Conservation (phyloP, 2,888 invertebrate species). For the Drosophila histrio region DNA sequence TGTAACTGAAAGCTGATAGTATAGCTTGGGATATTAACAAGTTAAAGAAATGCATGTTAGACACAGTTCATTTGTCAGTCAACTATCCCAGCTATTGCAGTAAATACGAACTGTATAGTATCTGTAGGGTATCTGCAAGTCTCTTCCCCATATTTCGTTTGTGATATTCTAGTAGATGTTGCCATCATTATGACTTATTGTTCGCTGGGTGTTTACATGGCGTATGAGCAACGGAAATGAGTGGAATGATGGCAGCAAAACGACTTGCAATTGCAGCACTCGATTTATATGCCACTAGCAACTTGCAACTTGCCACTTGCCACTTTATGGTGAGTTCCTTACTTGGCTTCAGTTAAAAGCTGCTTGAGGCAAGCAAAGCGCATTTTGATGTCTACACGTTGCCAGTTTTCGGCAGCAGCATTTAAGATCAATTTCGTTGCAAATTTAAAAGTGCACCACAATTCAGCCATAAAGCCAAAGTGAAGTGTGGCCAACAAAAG, state of each 20-base stretch:
- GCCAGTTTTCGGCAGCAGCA: slow-evolving; percentile 44
- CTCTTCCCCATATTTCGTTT: background rate
- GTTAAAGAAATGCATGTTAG: background rate
- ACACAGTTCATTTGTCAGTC: no score
- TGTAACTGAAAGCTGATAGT: background rate
- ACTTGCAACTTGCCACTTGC: slow-evolving; percentile 31
- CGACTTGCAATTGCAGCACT: slow-evolving; percentile 34
- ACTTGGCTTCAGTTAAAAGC: slow-evolving; percentile 9
- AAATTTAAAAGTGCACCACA: slow-evolving; percentile 67
- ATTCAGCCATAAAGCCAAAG: slow-evolving; percentile 51
- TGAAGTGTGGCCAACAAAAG: background rate
- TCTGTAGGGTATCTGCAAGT: slow-evolving; percentile 2
- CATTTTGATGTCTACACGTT: slow-evolving; percentile 66
- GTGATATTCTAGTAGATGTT: background rate
- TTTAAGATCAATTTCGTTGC: slow-evolving; percentile 73
- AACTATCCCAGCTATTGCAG: no score
- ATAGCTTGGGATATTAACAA: background rate
- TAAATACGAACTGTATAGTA: no score
- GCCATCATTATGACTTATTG: slow-evolving; percentile 73
- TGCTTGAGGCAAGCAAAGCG: slow-evolving; percentile 50
- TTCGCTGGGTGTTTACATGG: slow-evolving; percentile 65
- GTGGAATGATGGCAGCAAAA: slow-evolving; percentile 22
- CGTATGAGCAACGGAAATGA: slow-evolving; percentile 67
- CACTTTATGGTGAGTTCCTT: slow-evolving; percentile 2
- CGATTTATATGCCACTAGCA: slow-evolving; percentile 67